Evolutionary conservation across 2,888 invertebrate species (phyloP).

Genomic region (Orthosia gracilis): DNA sequence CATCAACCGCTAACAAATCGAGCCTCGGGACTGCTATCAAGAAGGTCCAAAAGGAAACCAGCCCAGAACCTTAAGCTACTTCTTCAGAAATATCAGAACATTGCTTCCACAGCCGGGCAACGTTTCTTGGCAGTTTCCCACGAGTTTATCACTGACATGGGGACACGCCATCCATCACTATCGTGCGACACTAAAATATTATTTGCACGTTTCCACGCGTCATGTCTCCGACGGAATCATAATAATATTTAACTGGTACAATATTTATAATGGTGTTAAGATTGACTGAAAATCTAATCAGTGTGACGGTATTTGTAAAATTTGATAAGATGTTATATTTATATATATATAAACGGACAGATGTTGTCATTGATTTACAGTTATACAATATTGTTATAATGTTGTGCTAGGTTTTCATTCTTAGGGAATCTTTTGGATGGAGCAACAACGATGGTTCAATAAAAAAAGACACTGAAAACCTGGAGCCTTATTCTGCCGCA

Average conservation of each 20-base stretch:
- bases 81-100: background rate
- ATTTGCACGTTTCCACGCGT: conserved; percentile 56
- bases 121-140: conserved; percentile 53
- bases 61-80: too few species aligned
- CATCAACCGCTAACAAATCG: too few species aligned
- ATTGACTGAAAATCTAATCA: conserved; percentile 3
- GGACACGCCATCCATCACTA: conserved; percentile 49
- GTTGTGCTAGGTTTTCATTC: too few species aligned
- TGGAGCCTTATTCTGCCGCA: too few species aligned
- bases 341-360: too few species aligned
- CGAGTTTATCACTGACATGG: conserved; percentile 32
- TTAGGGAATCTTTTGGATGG: too few species aligned
- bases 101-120: background rate
- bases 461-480: too few species aligned
- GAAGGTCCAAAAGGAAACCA: too few species aligned
- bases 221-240: conserved; percentile 33
- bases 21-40: too few species aligned
- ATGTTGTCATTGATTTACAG: too few species aligned
- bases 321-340: background rate
- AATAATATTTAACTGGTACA: conserved; percentile 20
- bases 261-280: conserved; percentile 18
- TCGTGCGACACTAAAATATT: conserved; percentile 60
- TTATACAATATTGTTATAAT: too few species aligned
- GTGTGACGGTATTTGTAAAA: background rate
- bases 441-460: too few species aligned